Conservation (phyloP, 2,888 invertebrate genomes). For the Epicampocera succincta region DNA sequence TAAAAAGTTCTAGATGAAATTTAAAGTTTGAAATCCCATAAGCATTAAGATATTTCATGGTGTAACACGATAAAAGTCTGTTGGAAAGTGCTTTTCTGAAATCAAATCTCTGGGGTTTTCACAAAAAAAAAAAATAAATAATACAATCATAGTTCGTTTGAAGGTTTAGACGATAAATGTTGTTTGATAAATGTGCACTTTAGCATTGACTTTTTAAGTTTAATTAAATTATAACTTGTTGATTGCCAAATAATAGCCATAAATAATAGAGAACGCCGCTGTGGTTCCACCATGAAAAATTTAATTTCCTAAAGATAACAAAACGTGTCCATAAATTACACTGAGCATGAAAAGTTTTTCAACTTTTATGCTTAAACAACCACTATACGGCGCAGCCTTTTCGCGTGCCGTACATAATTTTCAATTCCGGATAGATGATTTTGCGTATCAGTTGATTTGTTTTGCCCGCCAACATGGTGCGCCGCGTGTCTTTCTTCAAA, state of each 20-base stretch:
- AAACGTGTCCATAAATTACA: constrained; percentile 63
- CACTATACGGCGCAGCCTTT: constrained; percentile 91
- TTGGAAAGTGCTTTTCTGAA: not conserved
- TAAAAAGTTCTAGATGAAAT: constrained; percentile 53
- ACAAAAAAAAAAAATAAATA: not conserved
- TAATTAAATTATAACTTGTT: not conserved
- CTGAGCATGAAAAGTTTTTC: constrained; percentile 71
- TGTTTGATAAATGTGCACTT: no score
- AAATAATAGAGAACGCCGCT: constrained; percentile 49
- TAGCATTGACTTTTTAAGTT: not conserved
- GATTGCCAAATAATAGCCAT: constrained; percentile 32
- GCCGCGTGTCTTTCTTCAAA: constrained; percentile 89
- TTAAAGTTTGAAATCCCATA: constrained; percentile 42
- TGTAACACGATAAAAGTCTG: not conserved
- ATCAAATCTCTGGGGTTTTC: no score
- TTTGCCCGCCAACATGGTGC: constrained; percentile 88
- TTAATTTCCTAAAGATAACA: constrained; percentile 58
- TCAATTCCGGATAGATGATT: constrained; percentile 92
- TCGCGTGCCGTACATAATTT: constrained; percentile 90
- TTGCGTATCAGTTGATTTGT: constrained; percentile 90
- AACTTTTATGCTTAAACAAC: constrained; percentile 76
- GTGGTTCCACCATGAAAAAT: constrained; percentile 58
- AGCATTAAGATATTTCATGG: constrained; percentile 9
- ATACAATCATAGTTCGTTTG: no score
- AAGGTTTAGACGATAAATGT: no score